Conservation (phyloP, 2,113 vertebrate species). For the Asarcornis scutulata region DNA sequence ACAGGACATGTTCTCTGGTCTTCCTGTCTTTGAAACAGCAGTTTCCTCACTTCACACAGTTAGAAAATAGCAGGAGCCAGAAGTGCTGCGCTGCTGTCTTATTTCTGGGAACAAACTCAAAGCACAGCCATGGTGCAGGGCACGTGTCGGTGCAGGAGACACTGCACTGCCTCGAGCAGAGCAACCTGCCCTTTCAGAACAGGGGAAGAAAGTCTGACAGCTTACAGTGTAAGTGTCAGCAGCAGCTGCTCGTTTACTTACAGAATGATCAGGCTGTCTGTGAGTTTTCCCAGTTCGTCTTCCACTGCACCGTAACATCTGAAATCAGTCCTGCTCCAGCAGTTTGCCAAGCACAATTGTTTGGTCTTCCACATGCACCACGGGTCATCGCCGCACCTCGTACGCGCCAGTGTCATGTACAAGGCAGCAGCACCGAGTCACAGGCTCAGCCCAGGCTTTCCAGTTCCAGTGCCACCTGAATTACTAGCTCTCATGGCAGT, state of each 20-base stretch:
- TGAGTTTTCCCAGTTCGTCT: background rate
- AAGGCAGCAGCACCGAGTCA: background rate
- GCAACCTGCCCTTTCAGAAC: background rate
- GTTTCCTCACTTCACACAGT: background rate
- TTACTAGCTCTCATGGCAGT: background rate
- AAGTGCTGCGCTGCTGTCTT: background rate
- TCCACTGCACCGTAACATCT: background rate
- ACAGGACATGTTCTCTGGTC: background rate
- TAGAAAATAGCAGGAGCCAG: background rate
- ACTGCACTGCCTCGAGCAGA: background rate
- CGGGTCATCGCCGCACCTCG: fast-evolving
- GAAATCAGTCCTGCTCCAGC: background rate
- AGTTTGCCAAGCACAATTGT: background rate
- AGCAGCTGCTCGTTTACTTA: background rate
- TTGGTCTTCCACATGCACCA: background rate
- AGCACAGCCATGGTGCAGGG: background rate
- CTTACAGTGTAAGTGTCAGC: background rate
- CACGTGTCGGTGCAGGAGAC: background rate
- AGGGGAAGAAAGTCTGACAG: background rate
- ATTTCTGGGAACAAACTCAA: background rate
- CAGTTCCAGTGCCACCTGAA: conserved; percentile 14
- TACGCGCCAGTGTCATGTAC: fast-evolving
- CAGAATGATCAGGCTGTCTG: background rate
- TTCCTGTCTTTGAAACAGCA: background rate
- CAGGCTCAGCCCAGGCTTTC: background rate